Conservation (phyloP, 2,888 invertebrate species). For the Nysson spinosus region DNA sequence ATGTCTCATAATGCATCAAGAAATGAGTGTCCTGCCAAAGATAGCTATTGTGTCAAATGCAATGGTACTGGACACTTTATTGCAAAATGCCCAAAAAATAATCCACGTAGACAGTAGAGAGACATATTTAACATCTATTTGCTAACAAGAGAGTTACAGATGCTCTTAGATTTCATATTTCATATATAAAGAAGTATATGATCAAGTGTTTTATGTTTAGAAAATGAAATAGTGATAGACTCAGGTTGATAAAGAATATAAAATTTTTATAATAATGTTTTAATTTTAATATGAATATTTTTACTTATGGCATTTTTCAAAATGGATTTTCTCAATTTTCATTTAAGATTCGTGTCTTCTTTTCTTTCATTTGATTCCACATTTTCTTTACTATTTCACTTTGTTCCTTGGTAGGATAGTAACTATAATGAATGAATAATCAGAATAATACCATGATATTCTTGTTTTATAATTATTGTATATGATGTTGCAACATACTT, state of each 20-base stretch:
- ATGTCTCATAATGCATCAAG: conserved; percentile 2
- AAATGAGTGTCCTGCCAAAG: conserved; percentile 1
- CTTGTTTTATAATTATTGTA: no score
- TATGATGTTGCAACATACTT: no score
- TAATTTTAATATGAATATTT: not conserved
- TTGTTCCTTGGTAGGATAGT: conserved; percentile 20
- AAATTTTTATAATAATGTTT: no score
- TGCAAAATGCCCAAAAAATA: not conserved
- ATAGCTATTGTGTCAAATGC: not conserved
- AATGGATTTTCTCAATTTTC: not conserved
- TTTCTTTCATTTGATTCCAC: conserved; percentile 16
- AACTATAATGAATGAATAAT: conserved; percentile 19
- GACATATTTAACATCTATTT: not conserved
- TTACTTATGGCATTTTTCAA: no score
- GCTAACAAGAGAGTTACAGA: no score
- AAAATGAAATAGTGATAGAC: no score
- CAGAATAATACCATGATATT: no score
- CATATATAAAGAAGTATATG: no score
- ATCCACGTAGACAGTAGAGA: not conserved
- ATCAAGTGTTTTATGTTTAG: no score
- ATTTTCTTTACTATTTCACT: conserved; percentile 8
- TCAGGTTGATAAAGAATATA: no score
- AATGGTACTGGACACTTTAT: conserved; percentile 1
- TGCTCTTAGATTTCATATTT: not conserved
- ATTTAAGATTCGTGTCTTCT: conserved; percentile 1